Evolutionary conservation across 2,797 vertebrate genomes (phyloP), one percentile per base, ranked within the genome.

Genomic region (Vipera latastei): DNA sequence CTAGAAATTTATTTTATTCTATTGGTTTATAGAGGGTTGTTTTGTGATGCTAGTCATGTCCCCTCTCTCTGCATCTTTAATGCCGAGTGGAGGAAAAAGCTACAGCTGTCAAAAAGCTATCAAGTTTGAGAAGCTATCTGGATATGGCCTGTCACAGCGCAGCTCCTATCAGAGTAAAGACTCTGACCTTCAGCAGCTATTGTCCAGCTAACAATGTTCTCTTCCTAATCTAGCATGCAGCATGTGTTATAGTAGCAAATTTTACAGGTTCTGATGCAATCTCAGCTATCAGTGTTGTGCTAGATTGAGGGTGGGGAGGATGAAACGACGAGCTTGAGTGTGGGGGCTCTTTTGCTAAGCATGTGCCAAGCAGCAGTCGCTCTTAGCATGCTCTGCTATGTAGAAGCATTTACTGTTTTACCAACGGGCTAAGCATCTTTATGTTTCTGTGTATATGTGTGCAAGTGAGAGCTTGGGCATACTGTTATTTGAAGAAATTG

Each of bases 161-260:
- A 60, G 60, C 55, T 57, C n/a, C 55, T n/a, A 28, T 92, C 86
- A n/a, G 88, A 89, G n/a, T 78, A 91, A 91, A 69, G 55, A 7
- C 60, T 61, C 38, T 22, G 22, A 38, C 25, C 32, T 90, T 89
- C 48, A 28, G 78, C 83, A 63, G 88, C 32, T 88, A 60, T 83
- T n/a, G 55, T 94, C 56, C 44, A 73, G 91, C 91, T 91, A 91
- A 18, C 73, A 26, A 90, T 26, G 59, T 94, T 55, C 63, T 63
- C 90, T 94, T 93, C 65, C 28, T 53, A 88, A 44, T 92, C 65
- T 87, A 38, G 94, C 91, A 94, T 94, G 93, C 92, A 89, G 94
- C 94, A 91, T 94, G 94, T 65, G 61, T 91, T 88, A 59, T 6
- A 73, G 73, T 25, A 89, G 61, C 73, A 65, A 73, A 65, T 3